Percentiles rank a stretch among this genome's conserved stretches.
phyloP scores from a whole-genome alignment of 2,113 vertebrate species.

The Acrocephalus kingi region DNA sequence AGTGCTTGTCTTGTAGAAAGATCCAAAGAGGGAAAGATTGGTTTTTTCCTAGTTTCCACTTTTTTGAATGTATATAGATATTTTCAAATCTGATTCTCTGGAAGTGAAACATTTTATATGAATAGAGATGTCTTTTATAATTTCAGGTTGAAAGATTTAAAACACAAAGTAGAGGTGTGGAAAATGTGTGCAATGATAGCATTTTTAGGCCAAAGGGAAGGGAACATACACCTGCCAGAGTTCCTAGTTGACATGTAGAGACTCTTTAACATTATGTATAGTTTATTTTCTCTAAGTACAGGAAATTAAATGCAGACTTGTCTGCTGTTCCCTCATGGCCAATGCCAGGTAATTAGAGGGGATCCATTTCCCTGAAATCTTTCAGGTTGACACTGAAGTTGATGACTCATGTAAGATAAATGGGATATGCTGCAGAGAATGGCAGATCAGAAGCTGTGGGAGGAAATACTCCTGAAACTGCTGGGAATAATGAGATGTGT shows the following conservation, averaged over 20 bases:
- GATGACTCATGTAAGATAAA: background rate
- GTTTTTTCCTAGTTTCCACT: background rate
- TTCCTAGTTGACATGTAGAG: background rate
- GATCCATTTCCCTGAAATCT: background rate
- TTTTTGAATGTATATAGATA: background rate
- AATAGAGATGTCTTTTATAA: background rate
- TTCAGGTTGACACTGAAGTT: background rate
- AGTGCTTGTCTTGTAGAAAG: background rate
- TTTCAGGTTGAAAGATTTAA: background rate
- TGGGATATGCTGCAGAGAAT: background rate
- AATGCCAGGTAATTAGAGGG: background rate
- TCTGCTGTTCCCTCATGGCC: background rate
- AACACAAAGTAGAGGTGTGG: background rate
- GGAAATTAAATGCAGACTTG: background rate
- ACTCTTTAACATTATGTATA: background rate
- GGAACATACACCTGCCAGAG: background rate
- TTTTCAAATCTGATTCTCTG: background rate
- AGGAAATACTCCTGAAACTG: slow-evolving; percentile 21
- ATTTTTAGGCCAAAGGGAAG: background rate
- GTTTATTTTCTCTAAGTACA: background rate
- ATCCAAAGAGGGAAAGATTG: background rate
- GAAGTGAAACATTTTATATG: background rate
- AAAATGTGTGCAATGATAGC: background rate
- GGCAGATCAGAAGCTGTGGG: slow-evolving; percentile 8
- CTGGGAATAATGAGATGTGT: slow-evolving; percentile 20